Evolutionary conservation across 2,888 invertebrate genomes (phyloP), one percentile per base, ranked within the genome.

Genomic region (Eupithecia tripunctaria): DNA sequence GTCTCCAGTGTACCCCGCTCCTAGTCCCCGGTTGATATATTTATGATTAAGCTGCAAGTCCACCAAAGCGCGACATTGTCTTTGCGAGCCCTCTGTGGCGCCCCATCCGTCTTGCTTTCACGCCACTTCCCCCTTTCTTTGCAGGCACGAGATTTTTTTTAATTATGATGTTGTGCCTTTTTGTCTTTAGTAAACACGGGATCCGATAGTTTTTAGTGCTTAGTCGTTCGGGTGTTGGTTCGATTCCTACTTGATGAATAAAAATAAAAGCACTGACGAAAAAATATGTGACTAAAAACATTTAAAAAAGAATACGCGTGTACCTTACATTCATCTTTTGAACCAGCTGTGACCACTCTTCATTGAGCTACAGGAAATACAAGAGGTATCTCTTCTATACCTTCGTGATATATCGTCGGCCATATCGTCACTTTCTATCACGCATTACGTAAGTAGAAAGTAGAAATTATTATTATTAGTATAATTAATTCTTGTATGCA

Each of bases 121-220:
- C 93, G 87, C 90, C 91, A 90, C 90, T 92, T 89, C 92, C 92
- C 93, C 92, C 89, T 92, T 92, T 92, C 92, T 93, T 91, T 92
- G 89, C 89, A 88, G 90, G 92, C 91, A 91, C 91, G 93, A 92
- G 92, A 92, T 94, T 94, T 94, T 94, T n/a, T 94, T 94, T 94
- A 94, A 94, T 94, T 94, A 94, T 94, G 92, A 94, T 89, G 92
- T 94, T 94, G 90, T 84, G 90, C 90, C 89, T 93, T 94, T 94
- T 93, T 94, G 91, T 93, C 92, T 93, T 84, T 81, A 79, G 82
- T 84, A 86, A 83, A 83, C 79, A 76, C 78, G 78, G 65, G 70
- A 76, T 77, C 81, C 51, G 78, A 72, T 63, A 38, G 78, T 72
- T 67, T 43, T 51, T 10, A 65, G 68, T 73, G 70, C 60, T 21